Evolutionary conservation across 2,113 vertebrate genomes (phyloP).

Genomic region (Dicrurus megarhynchus): DNA sequence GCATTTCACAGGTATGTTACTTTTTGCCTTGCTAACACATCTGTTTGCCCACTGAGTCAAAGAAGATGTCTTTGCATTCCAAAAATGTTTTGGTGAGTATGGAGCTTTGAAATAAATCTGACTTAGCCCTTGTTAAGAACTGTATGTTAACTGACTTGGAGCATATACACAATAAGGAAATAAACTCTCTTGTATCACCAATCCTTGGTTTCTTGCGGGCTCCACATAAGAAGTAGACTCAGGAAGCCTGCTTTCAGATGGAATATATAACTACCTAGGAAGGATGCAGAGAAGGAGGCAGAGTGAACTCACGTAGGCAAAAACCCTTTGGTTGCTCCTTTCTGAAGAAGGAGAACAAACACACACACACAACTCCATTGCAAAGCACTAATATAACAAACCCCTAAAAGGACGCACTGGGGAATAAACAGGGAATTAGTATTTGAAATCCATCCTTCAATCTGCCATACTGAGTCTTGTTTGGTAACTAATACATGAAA

Average conservation of each 20-base stretch:
- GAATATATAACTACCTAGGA: background rate
- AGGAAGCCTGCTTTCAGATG: background rate
- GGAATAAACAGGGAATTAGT: background rate
- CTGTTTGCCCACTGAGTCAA: background rate
- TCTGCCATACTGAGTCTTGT: background rate
- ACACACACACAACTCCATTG: background rate
- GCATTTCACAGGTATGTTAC: background rate
- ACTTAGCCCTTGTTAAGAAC: background rate
- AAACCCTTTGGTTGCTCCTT: background rate
- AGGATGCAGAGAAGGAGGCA: background rate
- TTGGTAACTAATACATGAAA: background rate
- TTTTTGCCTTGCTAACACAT: background rate
- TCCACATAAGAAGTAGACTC: background rate
- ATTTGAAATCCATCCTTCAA: background rate
- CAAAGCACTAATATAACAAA: background rate
- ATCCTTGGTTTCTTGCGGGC: background rate
- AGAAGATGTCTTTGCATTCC: background rate
- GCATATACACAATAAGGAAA: background rate
- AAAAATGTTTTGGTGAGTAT: background rate
- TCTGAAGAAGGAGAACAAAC: background rate
- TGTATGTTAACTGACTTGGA: background rate
- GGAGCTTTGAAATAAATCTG: background rate
- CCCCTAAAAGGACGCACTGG: background rate
- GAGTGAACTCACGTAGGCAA: background rate
- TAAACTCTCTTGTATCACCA: background rate